Base-by-base conservation (phyloP, 2,888 invertebrate genomes). In the Drepana falcataria region DNA sequence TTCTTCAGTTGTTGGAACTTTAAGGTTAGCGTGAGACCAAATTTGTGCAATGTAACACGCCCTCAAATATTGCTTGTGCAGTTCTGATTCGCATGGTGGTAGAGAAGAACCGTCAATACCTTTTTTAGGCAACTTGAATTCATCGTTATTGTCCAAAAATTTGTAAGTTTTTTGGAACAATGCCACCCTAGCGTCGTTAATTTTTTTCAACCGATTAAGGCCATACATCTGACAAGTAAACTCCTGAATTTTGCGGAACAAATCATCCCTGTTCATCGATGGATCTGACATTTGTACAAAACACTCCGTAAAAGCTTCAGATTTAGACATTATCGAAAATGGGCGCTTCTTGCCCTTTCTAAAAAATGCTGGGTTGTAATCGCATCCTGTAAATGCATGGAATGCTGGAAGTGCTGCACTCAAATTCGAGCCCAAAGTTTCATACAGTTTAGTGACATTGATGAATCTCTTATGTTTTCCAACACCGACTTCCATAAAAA, bases 321-420 rank as follows among this genome's bases (percentile, higher is more conserved):
- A 49, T 54, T 54, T 48, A n/a, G 56, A 58, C 49, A 55, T 58
- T 51, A 51, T 58, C 49, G 59, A 44, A 41, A 58, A 58, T 40
- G 59, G 58, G 54, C 49, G 56, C 33, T 56, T 57, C 55, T 61
- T 59, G 0, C 56, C 58, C 49, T 40, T 33, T 48, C 54, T 41
- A 35, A 55, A 61, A 33, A 59, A 60, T 35, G 63, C 59, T 48
- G 63, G 63, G 41, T 59, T 63, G 47, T 41, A 60, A 59, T 63
- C 56, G 55, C 60, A 60, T 5, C 54, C 54, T 4, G 58, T 57
- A 21, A 61, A 37, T 40, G 60, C 60, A 55, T 59, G 59, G 40
- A 60, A 59, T 55, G 57, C 60, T 47, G 59, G 64, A 47, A 64
- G 51, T 2, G 59, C 51, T 49, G 57, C 51, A 44, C 59, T 51